phyloP scores from a whole-genome alignment of 23 tunicate species.

The Pegea sp. region DNA sequence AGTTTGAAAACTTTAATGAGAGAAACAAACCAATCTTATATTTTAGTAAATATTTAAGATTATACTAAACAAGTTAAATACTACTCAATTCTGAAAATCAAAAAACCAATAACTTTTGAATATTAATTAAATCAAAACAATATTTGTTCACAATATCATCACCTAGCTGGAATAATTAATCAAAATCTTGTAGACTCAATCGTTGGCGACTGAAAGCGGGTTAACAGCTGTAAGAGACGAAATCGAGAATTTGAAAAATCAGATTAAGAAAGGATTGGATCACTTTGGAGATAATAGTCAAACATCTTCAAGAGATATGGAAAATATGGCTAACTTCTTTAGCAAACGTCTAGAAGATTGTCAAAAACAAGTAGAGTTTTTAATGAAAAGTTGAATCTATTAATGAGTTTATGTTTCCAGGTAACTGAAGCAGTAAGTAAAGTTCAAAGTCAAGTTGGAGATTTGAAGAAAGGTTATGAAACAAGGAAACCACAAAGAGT shows the following conservation, averaged over 20 bases:
- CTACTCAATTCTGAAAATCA: no score
- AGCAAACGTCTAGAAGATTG: slow-evolving; percentile 75
- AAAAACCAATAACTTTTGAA: no score
- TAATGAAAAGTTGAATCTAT: background rate
- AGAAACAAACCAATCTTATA: no score
- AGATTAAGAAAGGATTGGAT: slow-evolving; percentile 50
- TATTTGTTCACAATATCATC: background rate
- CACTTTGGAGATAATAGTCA: slow-evolving; percentile 15
- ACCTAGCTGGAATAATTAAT: background rate
- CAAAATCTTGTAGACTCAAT: slow-evolving; percentile 1
- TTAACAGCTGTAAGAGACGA: slow-evolving; percentile 63
- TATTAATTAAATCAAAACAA: background rate
- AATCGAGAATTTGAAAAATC: slow-evolving; percentile 55
- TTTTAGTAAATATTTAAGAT: no score
- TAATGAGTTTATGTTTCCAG: slow-evolving; percentile 4
- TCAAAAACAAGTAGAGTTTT: slow-evolving; percentile 55
- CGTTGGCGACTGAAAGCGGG: slow-evolving; percentile 23
- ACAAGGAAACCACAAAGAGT: slow-evolving; percentile 1
- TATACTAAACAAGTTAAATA: no score
- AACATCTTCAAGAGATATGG: slow-evolving; percentile 38
- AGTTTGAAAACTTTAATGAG: no score
- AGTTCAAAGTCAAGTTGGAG: slow-evolving; percentile 70
- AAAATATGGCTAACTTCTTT: slow-evolving; percentile 75
- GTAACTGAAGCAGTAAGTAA: slow-evolving; percentile 66
- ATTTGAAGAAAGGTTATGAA: slow-evolving; percentile 10